These are phyloP conservation scores for Drosophila melanogaster DNA, from an alignment of 1,140 invertebrate genomes.

Conservation along the genomic window DNA sequence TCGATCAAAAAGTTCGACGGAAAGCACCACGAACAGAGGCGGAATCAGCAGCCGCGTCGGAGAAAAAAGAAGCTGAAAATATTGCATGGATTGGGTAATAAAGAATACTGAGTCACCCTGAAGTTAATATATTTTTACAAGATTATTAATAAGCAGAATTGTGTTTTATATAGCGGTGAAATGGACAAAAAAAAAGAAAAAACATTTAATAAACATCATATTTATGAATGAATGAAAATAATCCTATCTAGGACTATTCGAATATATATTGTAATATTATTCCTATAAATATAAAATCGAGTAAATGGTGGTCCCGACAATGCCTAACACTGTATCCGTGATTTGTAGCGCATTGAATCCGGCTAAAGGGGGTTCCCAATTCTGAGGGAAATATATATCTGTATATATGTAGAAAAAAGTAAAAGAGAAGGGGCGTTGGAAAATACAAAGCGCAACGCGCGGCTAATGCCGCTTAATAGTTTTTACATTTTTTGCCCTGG, in stretches of 20 bases:
- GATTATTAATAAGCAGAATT: background rate
- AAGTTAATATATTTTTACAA: background rate
- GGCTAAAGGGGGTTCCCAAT: constrained; percentile 24
- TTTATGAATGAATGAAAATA: background rate
- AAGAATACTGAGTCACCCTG: constrained; percentile 15
- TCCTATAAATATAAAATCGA: background rate
- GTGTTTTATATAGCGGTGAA: background rate
- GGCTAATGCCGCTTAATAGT: constrained; percentile 81
- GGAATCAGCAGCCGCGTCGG: constrained; percentile 24
- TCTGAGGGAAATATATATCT: background rate
- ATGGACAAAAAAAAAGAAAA: too few species aligned
- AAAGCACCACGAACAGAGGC: constrained; percentile 52
- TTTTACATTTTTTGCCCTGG: constrained; percentile 72
- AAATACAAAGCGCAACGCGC: constrained; percentile 77
- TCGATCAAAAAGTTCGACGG: constrained; percentile 76
- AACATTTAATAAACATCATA: too few species aligned
- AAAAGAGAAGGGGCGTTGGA: constrained; percentile 7
- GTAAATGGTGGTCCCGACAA: constrained; percentile 18
- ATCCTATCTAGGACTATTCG: background rate
- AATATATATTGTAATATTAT: background rate
- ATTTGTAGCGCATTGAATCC: constrained; percentile 51
- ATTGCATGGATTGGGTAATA: constrained; percentile 1
- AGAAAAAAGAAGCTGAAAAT: constrained; percentile 15
- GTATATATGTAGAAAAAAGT: background rate
- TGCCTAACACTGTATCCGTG: constrained; percentile 20